These are phyloP conservation scores for Xiphophorus maculatus DNA, from an alignment of 2,113 vertebrate species.

Conservation along the genomic window DNA sequence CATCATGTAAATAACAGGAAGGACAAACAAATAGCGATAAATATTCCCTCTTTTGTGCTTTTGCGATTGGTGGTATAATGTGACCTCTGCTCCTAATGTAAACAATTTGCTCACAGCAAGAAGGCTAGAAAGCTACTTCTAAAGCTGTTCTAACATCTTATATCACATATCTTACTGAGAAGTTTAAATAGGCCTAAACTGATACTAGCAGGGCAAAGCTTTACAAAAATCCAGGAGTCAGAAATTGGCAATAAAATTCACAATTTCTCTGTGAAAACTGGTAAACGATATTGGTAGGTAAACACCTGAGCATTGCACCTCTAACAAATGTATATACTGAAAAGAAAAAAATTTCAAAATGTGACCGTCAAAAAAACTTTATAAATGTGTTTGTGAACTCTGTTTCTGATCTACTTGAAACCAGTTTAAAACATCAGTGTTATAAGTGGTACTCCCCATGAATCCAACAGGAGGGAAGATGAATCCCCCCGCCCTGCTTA, in stretches of 20 bases:
- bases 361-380: neutral
- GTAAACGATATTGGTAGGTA: too few species aligned
- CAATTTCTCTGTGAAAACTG: too few species aligned
- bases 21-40: too few species aligned
- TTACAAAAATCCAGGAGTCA: neutral
- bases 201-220: neutral
- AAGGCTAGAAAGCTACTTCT: neutral
- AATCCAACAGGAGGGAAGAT: conserved; percentile 1
- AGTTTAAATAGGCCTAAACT: too few species aligned
- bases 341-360: too few species aligned
- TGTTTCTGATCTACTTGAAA: neutral
- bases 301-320: too few species aligned
- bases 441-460: neutral
- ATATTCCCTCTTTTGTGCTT: too few species aligned
- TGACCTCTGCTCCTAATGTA: too few species aligned
- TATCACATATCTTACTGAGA: neutral
- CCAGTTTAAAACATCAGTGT: neutral
- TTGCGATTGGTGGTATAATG: too few species aligned
- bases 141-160: neutral
- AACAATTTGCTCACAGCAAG: neutral
- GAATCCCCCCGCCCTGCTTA: conserved; percentile 8
- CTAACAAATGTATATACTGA: too few species aligned
- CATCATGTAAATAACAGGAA: neutral
- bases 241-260: too few species aligned
- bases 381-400: neutral